Conservation (phyloP, 2,888 invertebrate genomes). For the Campoplex nolae region DNA sequence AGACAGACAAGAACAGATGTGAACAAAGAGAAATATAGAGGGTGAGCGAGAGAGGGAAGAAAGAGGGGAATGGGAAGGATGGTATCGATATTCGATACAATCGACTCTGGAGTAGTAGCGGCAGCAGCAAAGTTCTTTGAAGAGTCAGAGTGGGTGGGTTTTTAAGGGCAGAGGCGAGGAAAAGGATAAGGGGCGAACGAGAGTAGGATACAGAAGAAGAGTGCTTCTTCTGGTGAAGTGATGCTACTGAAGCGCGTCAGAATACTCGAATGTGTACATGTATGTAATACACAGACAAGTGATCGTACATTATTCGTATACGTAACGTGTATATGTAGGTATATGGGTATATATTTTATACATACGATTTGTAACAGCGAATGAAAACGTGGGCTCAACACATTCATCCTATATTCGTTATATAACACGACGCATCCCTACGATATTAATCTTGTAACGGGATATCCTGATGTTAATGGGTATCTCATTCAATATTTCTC, state of each 20-base stretch:
- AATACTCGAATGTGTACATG: constrained; percentile 38
- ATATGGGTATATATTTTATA: neutral
- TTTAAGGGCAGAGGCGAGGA: constrained; percentile 58
- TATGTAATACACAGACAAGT: neutral
- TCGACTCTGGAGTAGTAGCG: constrained; percentile 69
- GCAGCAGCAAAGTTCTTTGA: constrained; percentile 64
- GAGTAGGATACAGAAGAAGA: constrained; percentile 63
- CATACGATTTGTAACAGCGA: constrained; percentile 19
- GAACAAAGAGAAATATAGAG: neutral
- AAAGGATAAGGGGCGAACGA: constrained; percentile 60
- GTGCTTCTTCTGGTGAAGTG: constrained; percentile 62
- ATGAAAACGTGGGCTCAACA: constrained; percentile 47
- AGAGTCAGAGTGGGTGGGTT: constrained; percentile 47
- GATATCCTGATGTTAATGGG: constrained; percentile 31
- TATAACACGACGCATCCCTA: neutral
- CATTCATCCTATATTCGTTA: neutral
- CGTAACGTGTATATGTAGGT: neutral
- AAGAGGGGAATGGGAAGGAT: constrained; percentile 2
- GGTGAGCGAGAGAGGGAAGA: constrained; percentile 6
- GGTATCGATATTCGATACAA: constrained; percentile 67
- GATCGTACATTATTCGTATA: neutral
- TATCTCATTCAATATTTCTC: constrained; percentile 2
- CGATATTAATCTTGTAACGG: constrained; percentile 10
- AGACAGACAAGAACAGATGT: constrained; percentile 9
- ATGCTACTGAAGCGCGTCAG: constrained; percentile 47